These are phyloP conservation scores for Periophthalmus magnuspinnatus DNA, from an alignment of 2,797 vertebrate species.

Conservation along the genomic window DNA sequence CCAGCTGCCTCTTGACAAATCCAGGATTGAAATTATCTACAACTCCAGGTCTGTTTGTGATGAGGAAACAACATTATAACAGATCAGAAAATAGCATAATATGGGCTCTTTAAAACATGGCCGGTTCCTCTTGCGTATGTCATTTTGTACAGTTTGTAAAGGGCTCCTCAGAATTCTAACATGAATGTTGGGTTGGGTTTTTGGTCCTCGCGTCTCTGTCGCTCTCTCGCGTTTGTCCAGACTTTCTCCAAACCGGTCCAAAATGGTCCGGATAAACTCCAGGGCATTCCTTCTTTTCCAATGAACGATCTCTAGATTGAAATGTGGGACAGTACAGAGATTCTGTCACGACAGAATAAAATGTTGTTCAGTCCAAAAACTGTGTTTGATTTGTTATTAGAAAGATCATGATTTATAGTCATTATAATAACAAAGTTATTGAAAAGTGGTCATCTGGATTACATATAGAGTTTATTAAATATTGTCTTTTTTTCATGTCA, in stretches of 20 bases:
- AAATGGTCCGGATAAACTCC: slow-evolving; percentile 3
- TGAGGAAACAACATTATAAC: too few relatives aligned
- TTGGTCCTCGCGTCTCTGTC: slow-evolving; percentile 1
- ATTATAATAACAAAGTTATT: too few relatives aligned
- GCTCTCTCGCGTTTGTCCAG: slow-evolving; percentile 22
- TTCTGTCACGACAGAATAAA: slow-evolving; percentile 54
- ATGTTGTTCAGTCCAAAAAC: slow-evolving; percentile 46
- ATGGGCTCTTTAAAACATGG: background rate
- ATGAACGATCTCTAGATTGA: slow-evolving; percentile 1
- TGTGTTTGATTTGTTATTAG: background rate
- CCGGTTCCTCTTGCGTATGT: background rate
- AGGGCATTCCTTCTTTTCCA: slow-evolving; percentile 43
- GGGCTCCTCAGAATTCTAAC: background rate
- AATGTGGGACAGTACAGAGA: slow-evolving; percentile 51
- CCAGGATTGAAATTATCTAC: too few relatives aligned
- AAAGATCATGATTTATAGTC: too few relatives aligned
- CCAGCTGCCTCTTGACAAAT: too few relatives aligned
- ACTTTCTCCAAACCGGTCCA: slow-evolving; percentile 4
- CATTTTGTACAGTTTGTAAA: slow-evolving; percentile 6
- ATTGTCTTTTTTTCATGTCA: too few relatives aligned
- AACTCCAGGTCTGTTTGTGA: too few relatives aligned
- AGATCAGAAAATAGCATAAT: too few relatives aligned
- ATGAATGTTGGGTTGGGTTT: background rate
- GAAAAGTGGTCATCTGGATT: too few relatives aligned
- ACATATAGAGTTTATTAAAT: too few relatives aligned